A percentile compares a stretch with the other conserved stretches of the same genome.
These are phyloP conservation scores for Strix uralensis DNA, from an alignment of 2,113 vertebrate species.

Conservation along the genomic window DNA sequence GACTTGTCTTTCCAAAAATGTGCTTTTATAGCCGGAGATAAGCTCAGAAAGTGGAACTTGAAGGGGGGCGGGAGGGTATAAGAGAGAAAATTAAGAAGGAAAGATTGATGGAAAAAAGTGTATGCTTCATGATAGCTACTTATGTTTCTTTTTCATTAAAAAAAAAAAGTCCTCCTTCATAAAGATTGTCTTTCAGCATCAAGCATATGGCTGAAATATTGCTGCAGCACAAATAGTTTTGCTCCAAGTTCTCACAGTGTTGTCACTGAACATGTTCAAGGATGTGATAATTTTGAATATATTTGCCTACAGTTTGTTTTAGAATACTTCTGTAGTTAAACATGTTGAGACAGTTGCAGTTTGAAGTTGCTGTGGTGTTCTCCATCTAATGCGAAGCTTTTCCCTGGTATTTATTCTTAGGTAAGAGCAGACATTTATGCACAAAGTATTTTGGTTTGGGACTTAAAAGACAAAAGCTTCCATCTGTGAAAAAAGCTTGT, in stretches of 20 bases:
- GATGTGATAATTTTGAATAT: not conserved
- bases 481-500: not conserved
- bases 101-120: not conserved
- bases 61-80: not conserved
- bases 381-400: not conserved
- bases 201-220: not conserved
- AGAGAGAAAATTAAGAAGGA: not conserved
- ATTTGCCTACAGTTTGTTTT: constrained; percentile 21
- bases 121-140: not conserved
- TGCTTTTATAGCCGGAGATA: not conserved
- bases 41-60: not conserved
- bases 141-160: not conserved
- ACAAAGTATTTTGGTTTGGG: not conserved
- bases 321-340: not conserved
- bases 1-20: not conserved
- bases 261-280: not conserved
- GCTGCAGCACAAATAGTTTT: not conserved
- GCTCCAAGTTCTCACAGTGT: not conserved
- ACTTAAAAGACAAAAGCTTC: not conserved
- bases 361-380: not conserved
- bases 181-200: not conserved
- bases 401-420: not conserved
- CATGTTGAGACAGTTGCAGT: constrained; percentile 6
- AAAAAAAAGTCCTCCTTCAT: not conserved
- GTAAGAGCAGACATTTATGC: not conserved